These are phyloP conservation scores for Sericinus montela DNA, from an alignment of 2,888 invertebrate genomes.

Conservation along the genomic window DNA sequence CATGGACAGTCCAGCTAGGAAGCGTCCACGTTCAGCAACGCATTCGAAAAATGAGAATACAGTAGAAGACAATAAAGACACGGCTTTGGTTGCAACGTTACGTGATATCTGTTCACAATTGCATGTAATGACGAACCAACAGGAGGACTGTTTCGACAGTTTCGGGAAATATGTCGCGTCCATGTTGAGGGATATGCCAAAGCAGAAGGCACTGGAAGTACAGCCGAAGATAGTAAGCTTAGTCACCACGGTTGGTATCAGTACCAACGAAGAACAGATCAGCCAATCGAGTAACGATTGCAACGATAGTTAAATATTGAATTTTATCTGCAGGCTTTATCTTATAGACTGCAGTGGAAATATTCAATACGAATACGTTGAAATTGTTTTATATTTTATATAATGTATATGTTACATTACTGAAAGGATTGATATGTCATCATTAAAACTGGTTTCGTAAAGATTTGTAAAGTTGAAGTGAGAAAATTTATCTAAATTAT, in stretches of 20 bases:
- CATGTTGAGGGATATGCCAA: conserved; percentile 36
- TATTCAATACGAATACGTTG: too few species aligned
- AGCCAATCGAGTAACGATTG: not conserved
- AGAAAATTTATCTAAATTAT: too few species aligned
- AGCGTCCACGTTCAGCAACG: not conserved
- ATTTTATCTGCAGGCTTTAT: too few species aligned
- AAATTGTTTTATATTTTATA: too few species aligned
- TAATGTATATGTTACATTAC: too few species aligned
- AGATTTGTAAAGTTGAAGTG: too few species aligned
- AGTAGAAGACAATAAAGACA: not conserved
- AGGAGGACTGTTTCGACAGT: conserved; percentile 36
- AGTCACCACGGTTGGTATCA: not conserved
- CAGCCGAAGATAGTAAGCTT: conserved; percentile 33
- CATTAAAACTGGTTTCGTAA: too few species aligned
- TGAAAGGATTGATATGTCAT: too few species aligned
- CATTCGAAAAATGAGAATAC: not conserved
- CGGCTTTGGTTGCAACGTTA: not conserved
- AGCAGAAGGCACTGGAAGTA: conserved; percentile 32
- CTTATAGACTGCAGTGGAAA: too few species aligned
- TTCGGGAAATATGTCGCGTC: conserved; percentile 47
- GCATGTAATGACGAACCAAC: not conserved
- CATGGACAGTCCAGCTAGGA: not conserved
- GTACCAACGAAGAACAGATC: not conserved
- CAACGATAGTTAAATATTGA: not conserved
- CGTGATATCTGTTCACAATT: not conserved